Evolutionary conservation across 92 coral and sea anemone species (phyloP).

Genomic region (Palythoa grandis): DNA sequence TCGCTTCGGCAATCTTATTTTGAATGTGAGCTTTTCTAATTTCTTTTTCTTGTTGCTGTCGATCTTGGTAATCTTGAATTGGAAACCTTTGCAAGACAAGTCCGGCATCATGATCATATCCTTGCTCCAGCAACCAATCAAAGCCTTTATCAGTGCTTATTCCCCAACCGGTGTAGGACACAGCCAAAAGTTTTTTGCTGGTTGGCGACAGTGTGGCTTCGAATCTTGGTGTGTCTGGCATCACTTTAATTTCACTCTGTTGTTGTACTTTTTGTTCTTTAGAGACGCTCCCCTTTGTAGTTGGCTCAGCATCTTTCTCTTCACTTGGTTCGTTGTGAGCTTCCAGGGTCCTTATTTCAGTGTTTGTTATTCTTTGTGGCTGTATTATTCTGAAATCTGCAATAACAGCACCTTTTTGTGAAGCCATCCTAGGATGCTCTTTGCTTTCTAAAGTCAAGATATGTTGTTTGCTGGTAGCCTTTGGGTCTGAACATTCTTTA

Average conservation of each 20-base stretch:
- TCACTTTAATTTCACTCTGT: slow-evolving; percentile 4
- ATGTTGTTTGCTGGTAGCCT: too few species aligned
- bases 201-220: slow-evolving; percentile 18
- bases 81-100: background rate
- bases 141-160: background rate
- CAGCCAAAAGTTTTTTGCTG: slow-evolving; percentile 3
- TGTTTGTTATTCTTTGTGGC: too few species aligned
- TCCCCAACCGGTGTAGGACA: slow-evolving; percentile 11
- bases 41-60: slow-evolving; percentile 13
- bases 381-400: background rate
- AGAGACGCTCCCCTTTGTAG: background rate
- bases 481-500: too few species aligned
- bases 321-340: background rate
- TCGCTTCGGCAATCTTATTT: slow-evolving; percentile 13
- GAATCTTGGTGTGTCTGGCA: slow-evolving; percentile 9
- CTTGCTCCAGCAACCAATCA: background rate
- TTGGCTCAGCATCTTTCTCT: background rate
- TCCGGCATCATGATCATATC: background rate
- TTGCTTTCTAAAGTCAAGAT: too few species aligned
- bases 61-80: background rate
- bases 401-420: too few species aligned
- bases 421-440: too few species aligned
- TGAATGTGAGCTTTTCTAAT: slow-evolving; percentile 13
- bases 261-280: background rate
- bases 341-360: too few species aligned